Base-by-base conservation (phyloP, 2,113 vertebrate species). In the Heteronetta atricapilla region DNA sequence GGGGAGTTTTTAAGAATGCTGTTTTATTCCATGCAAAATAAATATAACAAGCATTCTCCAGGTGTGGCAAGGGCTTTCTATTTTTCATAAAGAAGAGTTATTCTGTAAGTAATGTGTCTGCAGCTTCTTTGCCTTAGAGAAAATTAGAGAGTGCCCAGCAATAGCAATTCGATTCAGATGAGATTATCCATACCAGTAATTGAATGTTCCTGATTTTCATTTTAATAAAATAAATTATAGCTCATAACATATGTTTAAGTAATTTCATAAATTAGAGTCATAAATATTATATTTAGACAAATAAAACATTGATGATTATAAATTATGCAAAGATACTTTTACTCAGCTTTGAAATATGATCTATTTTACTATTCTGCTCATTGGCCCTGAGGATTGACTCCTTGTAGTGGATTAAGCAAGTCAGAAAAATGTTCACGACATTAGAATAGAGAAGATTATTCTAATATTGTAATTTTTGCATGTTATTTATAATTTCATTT, bases 201-300 rank as follows among this genome's bases (percentile, higher is more conserved):
- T 94, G 77, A 94, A 67, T 23, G 13, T 79, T 95, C 62, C 83
- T 69, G 68, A 88, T 92, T 83, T 94, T 92, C 40, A 81, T 89
- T 75, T 89, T 93, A 72, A 94, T 87, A 73, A 86, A 93, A 86
- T 73, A 63, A 95, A 90, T 89, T 80, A 82, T 31, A 87, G 36
- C 34, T 69, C 42, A 73, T 73, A 93, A 86, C 20, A 67, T 86
- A 88, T 62, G 62, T 86, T 93, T 90, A 85, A 81, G 50, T 83
- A 86, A 78, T 95, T 88, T 91, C 31, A 55, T 80, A 81, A 86
- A 91, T 86, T 62, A 76, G 15, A 76, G 29, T 76, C 19, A 77
- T 91, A 93, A 94, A 94, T 93, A 90, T 88, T 95, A 34, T 83
- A 95, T 90, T 86, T 78, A 81, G 55, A 93, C 46, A 92, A 95